Evolutionary conservation across 2,888 invertebrate species (phyloP), one percentile per base, ranked within the genome.

Genomic region (Galerucella pusilla): DNA sequence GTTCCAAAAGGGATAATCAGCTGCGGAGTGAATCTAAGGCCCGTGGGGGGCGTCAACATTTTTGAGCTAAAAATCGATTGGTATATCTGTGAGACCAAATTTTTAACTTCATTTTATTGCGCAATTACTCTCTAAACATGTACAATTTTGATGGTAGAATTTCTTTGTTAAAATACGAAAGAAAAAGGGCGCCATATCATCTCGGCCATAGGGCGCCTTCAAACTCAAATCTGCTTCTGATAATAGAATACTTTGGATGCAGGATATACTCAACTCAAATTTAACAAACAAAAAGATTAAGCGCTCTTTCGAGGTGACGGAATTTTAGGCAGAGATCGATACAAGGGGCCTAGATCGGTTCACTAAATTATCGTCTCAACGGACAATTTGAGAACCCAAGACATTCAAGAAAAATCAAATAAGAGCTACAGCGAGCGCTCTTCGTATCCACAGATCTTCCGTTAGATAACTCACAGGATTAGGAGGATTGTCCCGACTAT

Each of bases 391-490:
- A 70, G 61, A 73, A 70, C 69, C 49, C 16, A 73, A 70, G 71
- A 73, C 77, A 63, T 77, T 77, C 67, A 25, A 75, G 75, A 71
- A 74, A 75, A 78, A 77, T 77, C 74, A 75, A 74, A 76, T 71
- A 74, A 77, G 75, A 73, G 77, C 71, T 65, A 63, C 69, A 74
- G 74, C 71, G 74, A 74, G 66, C 59, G 71, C 75, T 68, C 52
- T n/a, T 74, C 75, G 70, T 65, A 68, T 73, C 77, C 66, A 64
- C 68, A 74, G 75, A 77, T 77, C 75, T 76, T 75, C 72, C 69
- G 67, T 75, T 69, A 77, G 77, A 78, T 78, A 78, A 78, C 77
- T 78, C 77, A 74, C 74, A 57, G 77, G 77, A 75, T 78, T 76
- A 78, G 20, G 72, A 68, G 68, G 70, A 69, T 69, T 54, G 69